phyloP scores from a whole-genome alignment of 2,113 vertebrate genomes.

The Oryctolagus cuniculus region DNA sequence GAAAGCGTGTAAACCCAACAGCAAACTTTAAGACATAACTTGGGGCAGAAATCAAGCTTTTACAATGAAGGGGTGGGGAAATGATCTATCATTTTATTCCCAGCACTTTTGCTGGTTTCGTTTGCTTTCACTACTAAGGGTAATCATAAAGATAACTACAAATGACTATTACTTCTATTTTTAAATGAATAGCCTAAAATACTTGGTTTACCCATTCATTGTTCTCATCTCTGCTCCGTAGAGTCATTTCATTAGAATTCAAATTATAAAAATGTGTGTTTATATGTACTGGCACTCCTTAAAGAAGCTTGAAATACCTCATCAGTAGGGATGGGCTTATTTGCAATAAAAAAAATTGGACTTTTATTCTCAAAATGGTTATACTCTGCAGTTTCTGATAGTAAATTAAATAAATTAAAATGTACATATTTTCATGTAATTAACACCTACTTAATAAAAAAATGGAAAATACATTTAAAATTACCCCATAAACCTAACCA shows the following conservation, averaged over 20 bases:
- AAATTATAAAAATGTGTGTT: constrained; percentile 82
- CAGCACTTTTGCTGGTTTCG: constrained; percentile 60
- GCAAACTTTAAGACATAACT: constrained; percentile 76
- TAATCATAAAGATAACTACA: constrained; percentile 58
- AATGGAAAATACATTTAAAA: constrained; percentile 81
- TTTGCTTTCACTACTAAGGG: constrained; percentile 73
- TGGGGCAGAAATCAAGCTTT: constrained; percentile 78
- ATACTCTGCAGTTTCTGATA: constrained; percentile 67
- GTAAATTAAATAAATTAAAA: constrained; percentile 85
- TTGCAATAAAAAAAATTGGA: constrained; percentile 75
- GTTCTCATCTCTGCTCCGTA: constrained; percentile 58
- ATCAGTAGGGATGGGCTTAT: constrained; percentile 82
- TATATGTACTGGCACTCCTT: constrained; percentile 80
- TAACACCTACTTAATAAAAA: constrained; percentile 79
- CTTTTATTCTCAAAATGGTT: constrained; percentile 71
- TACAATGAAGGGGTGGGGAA: constrained; percentile 59
- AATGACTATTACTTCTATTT: constrained; percentile 78
- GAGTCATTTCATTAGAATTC: constrained; percentile 83
- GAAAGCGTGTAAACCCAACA: constrained; percentile 80
- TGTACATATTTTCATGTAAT: constrained; percentile 79
- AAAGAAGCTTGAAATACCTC: constrained; percentile 69
- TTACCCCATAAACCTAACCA: constrained; percentile 81
- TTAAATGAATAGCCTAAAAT: constrained; percentile 79
- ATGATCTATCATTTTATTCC: constrained; percentile 54
- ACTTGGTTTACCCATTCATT: constrained; percentile 67